phyloP scores from a whole-genome alignment of 2,797 vertebrate species.

The Falco novaeseelandiae region DNA sequence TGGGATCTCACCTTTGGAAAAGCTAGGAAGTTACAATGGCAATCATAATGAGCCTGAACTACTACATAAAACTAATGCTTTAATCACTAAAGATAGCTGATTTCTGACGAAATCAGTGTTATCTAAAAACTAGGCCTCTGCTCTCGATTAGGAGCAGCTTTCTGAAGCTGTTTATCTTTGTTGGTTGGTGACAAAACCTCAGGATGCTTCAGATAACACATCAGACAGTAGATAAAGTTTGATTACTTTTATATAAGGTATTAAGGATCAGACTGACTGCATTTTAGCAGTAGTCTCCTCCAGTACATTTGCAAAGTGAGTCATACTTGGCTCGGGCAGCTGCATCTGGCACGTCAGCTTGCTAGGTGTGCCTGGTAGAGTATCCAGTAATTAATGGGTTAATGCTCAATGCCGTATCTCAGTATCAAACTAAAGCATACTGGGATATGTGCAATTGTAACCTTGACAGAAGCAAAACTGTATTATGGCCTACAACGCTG shows the following conservation, averaged over 20 bases:
- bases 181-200: neutral
- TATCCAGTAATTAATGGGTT: neutral
- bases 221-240: neutral
- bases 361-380: neutral
- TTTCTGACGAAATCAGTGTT: neutral
- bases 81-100: neutral
- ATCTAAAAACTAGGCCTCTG: neutral
- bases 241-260: neutral
- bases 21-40: neutral
- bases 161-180: neutral
- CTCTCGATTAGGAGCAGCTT: neutral
- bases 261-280: neutral
- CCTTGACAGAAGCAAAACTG: slow-evolving; percentile 40
- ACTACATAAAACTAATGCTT: neutral
- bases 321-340: neutral
- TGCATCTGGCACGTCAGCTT: neutral
- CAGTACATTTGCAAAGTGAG: neutral
- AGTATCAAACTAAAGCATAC: neutral
- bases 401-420: neutral
- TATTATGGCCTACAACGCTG: neutral
- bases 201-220: neutral
- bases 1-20: neutral
- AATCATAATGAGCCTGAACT: neutral
- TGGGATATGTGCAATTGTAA: slow-evolving; percentile 5
- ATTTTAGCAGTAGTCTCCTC: neutral